Base-by-base conservation (phyloP, 2,888 invertebrate genomes). In the Iselma pallidipennis region DNA sequence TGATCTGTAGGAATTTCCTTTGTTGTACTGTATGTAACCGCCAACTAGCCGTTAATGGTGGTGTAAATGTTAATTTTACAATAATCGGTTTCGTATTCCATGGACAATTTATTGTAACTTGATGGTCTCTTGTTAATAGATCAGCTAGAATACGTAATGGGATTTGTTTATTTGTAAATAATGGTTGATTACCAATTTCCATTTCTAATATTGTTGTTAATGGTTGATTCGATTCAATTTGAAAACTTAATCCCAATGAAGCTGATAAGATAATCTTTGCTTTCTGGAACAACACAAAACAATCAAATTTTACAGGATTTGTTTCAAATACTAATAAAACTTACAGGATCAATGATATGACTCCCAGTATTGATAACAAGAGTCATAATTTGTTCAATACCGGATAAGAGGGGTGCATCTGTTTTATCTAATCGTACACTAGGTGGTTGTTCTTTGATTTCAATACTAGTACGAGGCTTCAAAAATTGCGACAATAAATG, bases 1-100 rank as follows among this genome's bases (percentile, higher is more conserved):
- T 85, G 25, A 95, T 88, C 79, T 95, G 93, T 16, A 96, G 79
- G 75, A 93, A 95, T 82, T 96, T 96, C 69, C 92, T 85, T n/a
- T 88, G 86, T 71, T 90, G 88, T 1, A 92, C 91, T 0, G 96
- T 95, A 63, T 95, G 91, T 12, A 97, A 84, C 55, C 92, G 88
- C 85, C 94, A 92, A 1, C 88, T 86, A 0, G 92, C 88, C 70
- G 88, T 87, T 78, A 97, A 87, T 0, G 96, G 96, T 0, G 95
- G 91, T 7, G 90, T 86, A 82, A 96, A 95, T 74, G 91, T 88
- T 4, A 96, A 83, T 1, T 88, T 86, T 49, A 94, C 89, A 66
- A 88, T 87, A n/a, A 87, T 85, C 28, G 91, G 89, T 63, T 89
- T 87, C 2, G 87, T 84, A 71, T 87, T 87, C 92, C 94, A 95